Conservation (phyloP, 2,888 invertebrate species). For the Serrognathus titanus region DNA sequence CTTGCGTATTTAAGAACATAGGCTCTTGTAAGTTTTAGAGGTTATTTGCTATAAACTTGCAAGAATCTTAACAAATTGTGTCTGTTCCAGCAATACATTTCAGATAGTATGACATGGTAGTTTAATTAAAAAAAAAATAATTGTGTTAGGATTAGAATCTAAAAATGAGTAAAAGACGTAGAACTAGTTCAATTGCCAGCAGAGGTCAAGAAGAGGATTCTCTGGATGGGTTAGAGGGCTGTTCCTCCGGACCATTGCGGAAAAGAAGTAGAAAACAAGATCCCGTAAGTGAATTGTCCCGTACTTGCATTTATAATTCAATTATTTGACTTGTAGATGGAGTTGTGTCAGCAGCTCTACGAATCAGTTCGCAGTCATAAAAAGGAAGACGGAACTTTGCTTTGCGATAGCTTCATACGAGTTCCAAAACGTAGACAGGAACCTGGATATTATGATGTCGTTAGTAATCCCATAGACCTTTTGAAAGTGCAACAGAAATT, state of each 20-base stretch:
- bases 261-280: slow-evolving; percentile 71
- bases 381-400: slow-evolving; percentile 83
- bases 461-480: slow-evolving; percentile 92
- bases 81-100: too few species aligned
- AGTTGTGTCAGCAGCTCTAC: slow-evolving; percentile 87
- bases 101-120: too few species aligned
- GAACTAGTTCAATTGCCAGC: slow-evolving; percentile 81
- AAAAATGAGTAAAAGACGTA: slow-evolving; percentile 72
- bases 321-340: slow-evolving; percentile 56
- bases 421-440: slow-evolving; percentile 92
- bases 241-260: slow-evolving; percentile 50
- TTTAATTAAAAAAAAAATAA: too few species aligned
- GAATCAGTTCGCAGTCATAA: slow-evolving; percentile 88
- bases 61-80: too few species aligned
- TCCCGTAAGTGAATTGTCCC: slow-evolving; percentile 56
- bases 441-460: slow-evolving; percentile 87
- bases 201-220: slow-evolving; percentile 69
- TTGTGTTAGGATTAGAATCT: too few species aligned
- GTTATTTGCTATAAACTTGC: too few species aligned
- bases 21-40: too few species aligned
- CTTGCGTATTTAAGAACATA: too few species aligned
- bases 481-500: slow-evolving; percentile 93
- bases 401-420: slow-evolving; percentile 93
- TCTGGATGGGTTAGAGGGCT: slow-evolving; percentile 63
- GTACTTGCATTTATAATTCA: neutral